Evolutionary conservation across 2,888 invertebrate genomes (phyloP).

Genomic region (Hyles lineata): DNA sequence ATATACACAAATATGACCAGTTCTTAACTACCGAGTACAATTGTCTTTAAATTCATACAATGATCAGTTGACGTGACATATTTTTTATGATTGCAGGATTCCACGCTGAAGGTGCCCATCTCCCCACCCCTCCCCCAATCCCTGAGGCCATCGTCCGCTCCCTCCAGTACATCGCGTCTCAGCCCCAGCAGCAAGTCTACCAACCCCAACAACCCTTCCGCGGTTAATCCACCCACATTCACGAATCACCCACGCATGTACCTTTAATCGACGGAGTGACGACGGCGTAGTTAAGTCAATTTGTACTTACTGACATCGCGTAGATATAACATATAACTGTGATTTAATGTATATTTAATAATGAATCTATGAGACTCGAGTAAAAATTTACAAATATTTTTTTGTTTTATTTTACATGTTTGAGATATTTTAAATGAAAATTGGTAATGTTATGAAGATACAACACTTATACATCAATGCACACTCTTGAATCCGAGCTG

Average conservation of each 20-base stretch:
- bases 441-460: too few relatives aligned
- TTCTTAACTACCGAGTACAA: too few relatives aligned
- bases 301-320: conserved; percentile 50
- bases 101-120: conserved; percentile 85
- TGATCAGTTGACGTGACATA: conserved; percentile 6
- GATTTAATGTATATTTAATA: conserved; percentile 70
- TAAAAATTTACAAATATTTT: conserved; percentile 36
- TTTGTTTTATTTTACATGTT: conserved; percentile 30
- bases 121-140: conserved; percentile 87
- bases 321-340: conserved; percentile 70
- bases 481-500: too few relatives aligned
- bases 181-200: conserved; percentile 60
- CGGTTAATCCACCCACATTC: conserved; percentile 54
- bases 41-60: background rate
- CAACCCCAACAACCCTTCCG: conserved; percentile 64
- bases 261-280: conserved; percentile 46
- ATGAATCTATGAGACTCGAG: conserved; percentile 52
- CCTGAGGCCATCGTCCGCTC: conserved; percentile 85
- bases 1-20: too few relatives aligned
- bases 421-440: background rate
- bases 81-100: conserved; percentile 75
- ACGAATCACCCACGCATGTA: conserved; percentile 36
- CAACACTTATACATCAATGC: too few relatives aligned
- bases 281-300: conserved; percentile 45
- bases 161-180: conserved; percentile 72